Conservation (phyloP, 2,888 invertebrate genomes). For the Hypsopygia costalis region DNA sequence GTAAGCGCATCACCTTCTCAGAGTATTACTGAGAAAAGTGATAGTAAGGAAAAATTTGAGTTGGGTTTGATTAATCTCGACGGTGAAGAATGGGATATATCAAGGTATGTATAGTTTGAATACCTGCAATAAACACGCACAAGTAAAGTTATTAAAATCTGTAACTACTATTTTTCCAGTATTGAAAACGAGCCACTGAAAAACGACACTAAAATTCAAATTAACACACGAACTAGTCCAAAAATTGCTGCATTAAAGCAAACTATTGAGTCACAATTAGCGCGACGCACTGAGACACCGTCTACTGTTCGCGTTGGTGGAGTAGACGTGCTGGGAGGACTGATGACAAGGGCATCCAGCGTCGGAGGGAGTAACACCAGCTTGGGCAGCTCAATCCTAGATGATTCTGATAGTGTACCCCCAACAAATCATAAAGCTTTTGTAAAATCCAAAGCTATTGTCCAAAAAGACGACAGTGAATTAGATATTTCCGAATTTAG, state of each 20-base stretch:
- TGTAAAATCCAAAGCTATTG: conserved; percentile 42
- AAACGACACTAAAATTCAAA: conserved; percentile 52
- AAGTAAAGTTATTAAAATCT: neutral
- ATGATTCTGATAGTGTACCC: conserved; percentile 54
- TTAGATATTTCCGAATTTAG: conserved; percentile 69
- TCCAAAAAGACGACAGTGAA: conserved; percentile 64
- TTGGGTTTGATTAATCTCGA: conserved; percentile 62
- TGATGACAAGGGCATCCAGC: conserved; percentile 41
- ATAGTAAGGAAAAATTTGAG: conserved; percentile 56
- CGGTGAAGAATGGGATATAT: conserved; percentile 76
- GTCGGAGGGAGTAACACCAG: conserved; percentile 71
- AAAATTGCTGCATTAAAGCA: conserved; percentile 78
- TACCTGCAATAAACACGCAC: conserved; percentile 1
- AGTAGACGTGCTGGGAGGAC: conserved; percentile 53
- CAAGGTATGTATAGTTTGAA: conserved; percentile 50
- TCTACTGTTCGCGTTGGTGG: conserved; percentile 52
- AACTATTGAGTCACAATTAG: conserved; percentile 78
- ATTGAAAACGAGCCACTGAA: conserved; percentile 65
- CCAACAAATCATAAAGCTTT: conserved; percentile 41
- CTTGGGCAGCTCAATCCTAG: conserved; percentile 69
- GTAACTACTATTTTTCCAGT: conserved; percentile 37
- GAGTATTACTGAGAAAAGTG: conserved; percentile 64
- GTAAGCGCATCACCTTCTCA: conserved; percentile 76
- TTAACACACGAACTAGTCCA: conserved; percentile 71
- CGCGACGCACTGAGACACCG: conserved; percentile 54